Conservation (phyloP, 2,113 vertebrate species). For the Oophaga pumilio region DNA sequence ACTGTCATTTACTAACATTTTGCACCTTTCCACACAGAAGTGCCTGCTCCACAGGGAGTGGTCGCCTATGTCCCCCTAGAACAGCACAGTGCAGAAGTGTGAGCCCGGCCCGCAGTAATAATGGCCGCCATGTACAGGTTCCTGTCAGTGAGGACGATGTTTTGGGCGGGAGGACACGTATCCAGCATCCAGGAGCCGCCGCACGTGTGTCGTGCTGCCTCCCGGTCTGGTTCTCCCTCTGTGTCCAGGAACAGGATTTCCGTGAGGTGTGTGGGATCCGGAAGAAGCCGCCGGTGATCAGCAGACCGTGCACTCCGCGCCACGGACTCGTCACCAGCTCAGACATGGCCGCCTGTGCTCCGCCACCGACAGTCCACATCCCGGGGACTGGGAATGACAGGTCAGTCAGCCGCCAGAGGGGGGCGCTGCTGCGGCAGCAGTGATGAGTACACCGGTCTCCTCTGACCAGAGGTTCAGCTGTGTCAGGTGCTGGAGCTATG, state of each 20-base stretch:
- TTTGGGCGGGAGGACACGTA: not conserved
- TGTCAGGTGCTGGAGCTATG: too few relatives aligned
- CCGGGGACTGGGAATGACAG: not conserved
- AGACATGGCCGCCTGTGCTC: not conserved
- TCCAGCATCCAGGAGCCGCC: not conserved
- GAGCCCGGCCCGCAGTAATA: not conserved
- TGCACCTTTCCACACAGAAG: too few relatives aligned
- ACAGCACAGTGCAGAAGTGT: too few relatives aligned
- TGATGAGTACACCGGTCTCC: not conserved
- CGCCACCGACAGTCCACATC: conserved; percentile 2
- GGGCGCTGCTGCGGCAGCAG: not conserved
- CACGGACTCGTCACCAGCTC: not conserved
- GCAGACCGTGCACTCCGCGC: not conserved
- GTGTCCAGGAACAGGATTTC: conserved; percentile 46
- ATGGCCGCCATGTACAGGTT: too few relatives aligned
- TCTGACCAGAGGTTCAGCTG: too few relatives aligned
- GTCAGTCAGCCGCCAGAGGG: not conserved
- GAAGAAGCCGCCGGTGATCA: conserved; percentile 14
- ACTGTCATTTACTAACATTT: too few relatives aligned
- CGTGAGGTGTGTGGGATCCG: conserved; percentile 37
- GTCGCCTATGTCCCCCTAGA: too few relatives aligned
- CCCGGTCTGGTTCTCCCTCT: not conserved
- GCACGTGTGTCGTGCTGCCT: not conserved
- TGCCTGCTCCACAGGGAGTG: too few relatives aligned
- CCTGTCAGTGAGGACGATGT: not conserved